A percentile compares a stretch with the other conserved stretches of the same genome.
Evolutionary conservation across 2,888 invertebrate species (phyloP).

Genomic region (Sussaba pulchella): DNA sequence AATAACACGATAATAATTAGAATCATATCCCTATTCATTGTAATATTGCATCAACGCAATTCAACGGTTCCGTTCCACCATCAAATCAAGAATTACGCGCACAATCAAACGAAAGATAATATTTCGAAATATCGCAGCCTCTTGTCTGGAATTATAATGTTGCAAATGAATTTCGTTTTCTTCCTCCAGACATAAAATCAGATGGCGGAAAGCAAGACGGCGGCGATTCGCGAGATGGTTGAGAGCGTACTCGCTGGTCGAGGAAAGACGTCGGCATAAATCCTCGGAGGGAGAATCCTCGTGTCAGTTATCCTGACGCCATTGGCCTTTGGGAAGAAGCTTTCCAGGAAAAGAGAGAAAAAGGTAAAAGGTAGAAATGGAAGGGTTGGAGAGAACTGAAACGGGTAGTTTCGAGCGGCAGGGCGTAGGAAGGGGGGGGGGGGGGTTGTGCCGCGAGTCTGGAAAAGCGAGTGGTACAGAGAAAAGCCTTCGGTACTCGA

Average conservation of each 20-base stretch:
- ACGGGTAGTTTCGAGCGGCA: neutral
- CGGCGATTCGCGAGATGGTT: constrained; percentile 21
- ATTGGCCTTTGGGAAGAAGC: constrained; percentile 20
- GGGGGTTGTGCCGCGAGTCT: neutral
- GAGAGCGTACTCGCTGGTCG: constrained; percentile 30
- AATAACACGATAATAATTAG: too few species aligned
- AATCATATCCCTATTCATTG: too few species aligned
- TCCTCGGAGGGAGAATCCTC: constrained; percentile 42
- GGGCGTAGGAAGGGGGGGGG: too few species aligned
- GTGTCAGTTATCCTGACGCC: constrained; percentile 55
- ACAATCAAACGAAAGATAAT: constrained; percentile 19
- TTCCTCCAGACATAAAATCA: constrained; percentile 30
- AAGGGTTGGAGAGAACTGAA: constrained; percentile 25
- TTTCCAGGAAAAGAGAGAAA: constrained; percentile 11
- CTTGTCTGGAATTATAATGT: constrained; percentile 30
- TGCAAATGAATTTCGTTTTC: constrained; percentile 41
- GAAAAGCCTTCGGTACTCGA: constrained; percentile 29
- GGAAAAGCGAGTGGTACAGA: constrained; percentile 4
- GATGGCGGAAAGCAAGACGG: constrained; percentile 25
- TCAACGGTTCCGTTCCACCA: neutral
- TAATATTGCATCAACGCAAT: neutral
- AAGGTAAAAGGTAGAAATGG: constrained; percentile 16
- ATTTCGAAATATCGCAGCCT: constrained; percentile 26
- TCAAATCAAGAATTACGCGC: too few species aligned
- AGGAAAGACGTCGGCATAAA: constrained; percentile 53